phyloP scores from a whole-genome alignment of 2,113 vertebrate species.

The Callipepla squamata region DNA sequence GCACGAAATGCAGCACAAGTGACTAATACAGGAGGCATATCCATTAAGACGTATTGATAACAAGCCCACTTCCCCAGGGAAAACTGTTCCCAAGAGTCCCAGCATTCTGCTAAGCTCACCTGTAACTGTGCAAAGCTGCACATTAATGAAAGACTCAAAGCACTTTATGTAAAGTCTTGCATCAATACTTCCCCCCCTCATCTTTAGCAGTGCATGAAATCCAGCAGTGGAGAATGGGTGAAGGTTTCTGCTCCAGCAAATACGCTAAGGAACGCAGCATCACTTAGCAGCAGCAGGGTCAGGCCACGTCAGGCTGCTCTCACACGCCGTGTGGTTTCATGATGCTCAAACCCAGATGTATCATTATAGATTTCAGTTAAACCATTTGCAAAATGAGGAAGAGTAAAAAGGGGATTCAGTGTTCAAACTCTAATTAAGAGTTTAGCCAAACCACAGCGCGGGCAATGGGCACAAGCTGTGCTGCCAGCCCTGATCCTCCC shows the following conservation, averaged over 20 bases:
- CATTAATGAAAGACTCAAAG: not conserved
- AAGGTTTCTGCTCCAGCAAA: not conserved
- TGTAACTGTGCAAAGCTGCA: not conserved
- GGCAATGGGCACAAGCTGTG: not conserved
- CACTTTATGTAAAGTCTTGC: not conserved
- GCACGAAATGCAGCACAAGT: not conserved
- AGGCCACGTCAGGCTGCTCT: not conserved
- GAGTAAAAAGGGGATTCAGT: not conserved
- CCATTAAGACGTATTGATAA: not conserved
- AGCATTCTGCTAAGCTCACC: not conserved
- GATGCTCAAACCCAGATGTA: not conserved
- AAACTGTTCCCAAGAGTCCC: not conserved
- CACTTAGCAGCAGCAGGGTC: not conserved
- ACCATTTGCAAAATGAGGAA: accelerated
- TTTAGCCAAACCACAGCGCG: not conserved
- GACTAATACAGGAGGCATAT: accelerated
- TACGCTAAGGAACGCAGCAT: not conserved
- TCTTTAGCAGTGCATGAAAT: not conserved
- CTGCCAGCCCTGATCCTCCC: not conserved
- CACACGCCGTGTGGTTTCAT: accelerated
- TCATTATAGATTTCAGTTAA: not conserved
- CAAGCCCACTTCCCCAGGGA: accelerated
- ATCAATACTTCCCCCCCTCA: not conserved
- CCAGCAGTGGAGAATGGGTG: not conserved
- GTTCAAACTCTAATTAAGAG: not conserved